phyloP scores from a whole-genome alignment of 2,888 invertebrate genomes.

The Papilio protenor region DNA sequence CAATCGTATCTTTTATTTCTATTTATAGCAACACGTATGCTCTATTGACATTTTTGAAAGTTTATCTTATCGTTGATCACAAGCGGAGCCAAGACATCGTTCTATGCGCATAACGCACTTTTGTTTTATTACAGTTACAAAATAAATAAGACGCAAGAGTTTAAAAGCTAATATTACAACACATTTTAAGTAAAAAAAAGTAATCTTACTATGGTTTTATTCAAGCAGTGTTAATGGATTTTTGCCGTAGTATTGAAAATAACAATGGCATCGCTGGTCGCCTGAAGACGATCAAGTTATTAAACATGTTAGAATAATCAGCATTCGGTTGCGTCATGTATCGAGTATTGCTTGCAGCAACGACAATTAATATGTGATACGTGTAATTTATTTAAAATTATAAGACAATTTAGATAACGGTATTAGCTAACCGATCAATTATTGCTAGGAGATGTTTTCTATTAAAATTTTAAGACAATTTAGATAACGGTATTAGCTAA shows the following conservation, averaged over 20 bases:
- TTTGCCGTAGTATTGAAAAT: conserved; percentile 14
- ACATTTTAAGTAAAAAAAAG: background rate
- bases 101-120: conserved; percentile 29
- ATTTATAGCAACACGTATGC: conserved; percentile 12
- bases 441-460: background rate
- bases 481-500: conserved; percentile 16
- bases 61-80: conserved; percentile 44
- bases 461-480: too few species aligned
- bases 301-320: conserved; percentile 32
- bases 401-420: conserved; percentile 27
- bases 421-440: background rate
- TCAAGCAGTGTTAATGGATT: background rate
- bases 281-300: conserved; percentile 29
- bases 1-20: background rate
- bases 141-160: conserved; percentile 16
- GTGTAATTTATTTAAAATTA: conserved; percentile 26
- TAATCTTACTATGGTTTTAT: background rate
- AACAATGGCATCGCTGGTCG: conserved; percentile 23
- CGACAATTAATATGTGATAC: conserved; percentile 14
- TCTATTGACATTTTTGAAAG: conserved; percentile 31
- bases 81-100: conserved; percentile 39
- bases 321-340: conserved; percentile 5
- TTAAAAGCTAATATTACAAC: background rate
- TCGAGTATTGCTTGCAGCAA: conserved; percentile 5
- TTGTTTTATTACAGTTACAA: conserved; percentile 35